Conservation (phyloP, 2,888 invertebrate species). For the Sabellastarte sp. region DNA sequence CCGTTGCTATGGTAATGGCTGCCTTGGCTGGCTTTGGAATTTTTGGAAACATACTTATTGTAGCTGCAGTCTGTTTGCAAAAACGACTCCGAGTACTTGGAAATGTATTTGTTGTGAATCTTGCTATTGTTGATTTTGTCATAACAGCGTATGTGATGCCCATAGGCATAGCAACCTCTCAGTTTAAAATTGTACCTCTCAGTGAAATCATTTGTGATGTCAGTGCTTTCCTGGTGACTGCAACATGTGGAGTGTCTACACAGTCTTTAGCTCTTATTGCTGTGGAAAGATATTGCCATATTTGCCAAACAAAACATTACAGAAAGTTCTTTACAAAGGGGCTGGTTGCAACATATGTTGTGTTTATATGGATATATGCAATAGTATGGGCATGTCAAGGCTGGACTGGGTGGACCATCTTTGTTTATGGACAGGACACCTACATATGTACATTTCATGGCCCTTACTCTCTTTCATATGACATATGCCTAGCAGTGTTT, state of each 20-base stretch:
- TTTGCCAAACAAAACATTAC: slow-evolving; percentile 10
- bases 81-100: slow-evolving; percentile 15
- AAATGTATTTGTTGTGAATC: slow-evolving; percentile 21
- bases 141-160: slow-evolving; percentile 24
- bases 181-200: slow-evolving; percentile 8
- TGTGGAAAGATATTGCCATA: slow-evolving; percentile 18
- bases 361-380: slow-evolving; percentile 14
- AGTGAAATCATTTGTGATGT: slow-evolving; percentile 13
- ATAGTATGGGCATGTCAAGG: slow-evolving; percentile 17
- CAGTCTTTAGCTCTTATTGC: slow-evolving; percentile 22
- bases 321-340: neutral
- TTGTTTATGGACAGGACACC: slow-evolving; percentile 12
- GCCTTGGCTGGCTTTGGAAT: slow-evolving; percentile 4
- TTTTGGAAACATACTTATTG: slow-evolving; percentile 20
- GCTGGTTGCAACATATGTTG: neutral
- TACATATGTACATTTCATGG: slow-evolving; percentile 19
- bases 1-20: neutral
- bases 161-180: slow-evolving; percentile 16
- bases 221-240: slow-evolving; percentile 20
- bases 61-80: slow-evolving; percentile 14
- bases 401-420: slow-evolving; percentile 21
- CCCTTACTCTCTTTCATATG: slow-evolving; percentile 15
- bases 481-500: slow-evolving; percentile 15
- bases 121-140: slow-evolving; percentile 20
- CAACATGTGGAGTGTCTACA: slow-evolving; percentile 19